A percentile compares a stretch with the other conserved stretches of the same genome.
Evolutionary conservation across 1,140 invertebrate genomes (phyloP).

Genomic region (Caenorhabditis elegans): WBcel235 BX284602.5:5538001-5538500

Average conservation of each 20-base stretch:
- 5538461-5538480: constrained; percentile 36
- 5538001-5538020: background rate
- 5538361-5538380: constrained; percentile 44
- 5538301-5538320: constrained; percentile 52
- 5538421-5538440: constrained; percentile 41
- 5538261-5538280: constrained; percentile 48
- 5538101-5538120: background rate
- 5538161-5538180: constrained; percentile 40
- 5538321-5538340: constrained; percentile 43
- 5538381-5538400: constrained; percentile 50
- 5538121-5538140: background rate
- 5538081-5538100: background rate
- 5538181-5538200: constrained; percentile 48
- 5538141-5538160: background rate
- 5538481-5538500: constrained; percentile 45
- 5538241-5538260: constrained; percentile 39
- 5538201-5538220: constrained; percentile 41
- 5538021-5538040: background rate
- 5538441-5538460: constrained; percentile 34
- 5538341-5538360: constrained; percentile 56
- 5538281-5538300: constrained; percentile 49
- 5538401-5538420: constrained; percentile 56
- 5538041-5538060: constrained; percentile 39
- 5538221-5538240: constrained; percentile 41
- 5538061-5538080: constrained; percentile 35